Evolutionary conservation across 2,113 vertebrate species (phyloP), one percentile per base, ranked within the genome.

Genomic region (Tretioscincus oriximinensis): DNA sequence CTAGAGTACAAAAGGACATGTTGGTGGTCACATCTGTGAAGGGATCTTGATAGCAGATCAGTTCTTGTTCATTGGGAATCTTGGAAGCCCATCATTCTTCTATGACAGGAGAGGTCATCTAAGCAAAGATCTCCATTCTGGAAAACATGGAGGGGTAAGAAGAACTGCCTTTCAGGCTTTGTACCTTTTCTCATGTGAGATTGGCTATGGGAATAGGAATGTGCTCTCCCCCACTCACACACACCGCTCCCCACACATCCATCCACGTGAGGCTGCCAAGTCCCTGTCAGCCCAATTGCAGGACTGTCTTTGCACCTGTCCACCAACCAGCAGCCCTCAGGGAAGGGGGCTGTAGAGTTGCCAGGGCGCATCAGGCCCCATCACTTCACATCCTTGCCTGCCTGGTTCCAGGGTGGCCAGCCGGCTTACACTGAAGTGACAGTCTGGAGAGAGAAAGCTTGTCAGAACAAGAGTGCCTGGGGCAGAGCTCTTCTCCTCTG

Each of bases 371-470:
- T 67, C 24, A 49, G 81, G 14, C 5, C 61, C 81, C 31, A 63
- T 68, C 49, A 1, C 76, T 66, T 78, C 81, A 67, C 81, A 78
- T 75, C 80, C 47, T 28, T 18, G 4, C 70, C 41, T 7, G 12
- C 60, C 45, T 4, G 29, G 21, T 6, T 14, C 49, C 29, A 9
- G 31, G 67, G 70, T 5, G 67, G 77, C 51, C 18, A 7, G 2
- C 35, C 5, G 0, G 26, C 11, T 7, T 81, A 24, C 21, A 1
- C 69, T 1, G 26, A 28, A 41, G 49, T 28, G 76, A 58, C 68
- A 65, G 26, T 3, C 9, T 0, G 6, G 75, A 29, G 45, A 65
- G 47, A 22, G n/a, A 41, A 41, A 28, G 51, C 35, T 47, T 26
- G 31, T 29, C 73, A 21, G 54, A 2, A n/a, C 26, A 9, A 1